Base-by-base conservation (phyloP, 2,113 vertebrate genomes). In the Telmatochromis sp. region DNA sequence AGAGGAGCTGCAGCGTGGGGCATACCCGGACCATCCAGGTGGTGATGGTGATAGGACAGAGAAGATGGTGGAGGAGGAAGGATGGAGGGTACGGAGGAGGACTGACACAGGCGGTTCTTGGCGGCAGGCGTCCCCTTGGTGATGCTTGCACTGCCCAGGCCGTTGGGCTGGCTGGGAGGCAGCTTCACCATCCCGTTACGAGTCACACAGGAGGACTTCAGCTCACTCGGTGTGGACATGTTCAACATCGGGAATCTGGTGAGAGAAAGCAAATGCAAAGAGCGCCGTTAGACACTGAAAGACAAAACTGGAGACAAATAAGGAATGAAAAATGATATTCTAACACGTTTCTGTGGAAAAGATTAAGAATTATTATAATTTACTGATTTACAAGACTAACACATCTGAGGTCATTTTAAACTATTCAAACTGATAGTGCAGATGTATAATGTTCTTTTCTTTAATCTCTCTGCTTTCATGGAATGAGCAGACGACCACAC, bases 51-150 rank as follows among this genome's bases (percentile, higher is more conserved):
- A 92, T 97, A 98, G 31, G 97, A 95, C 28, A 97, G 96, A 92
- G 96, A 97, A 3, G 96, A 94, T 0, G 97, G 96, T 13, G 96
- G 91, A 2, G 97, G 97, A 40, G 97, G 96, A 89, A 98, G 94
- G 91, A 98, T 97, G 88, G 97, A 96, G 92, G 98, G 98, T 81
- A 99, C 97, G 0, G 99, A 98, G 13, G 98, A 98, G 26, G 98
- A 98, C 95, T 98, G 98, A 96, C 98, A 99, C 92, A 99, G 95
- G 85, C 98, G 98, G 96, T 99, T 99, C 95, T 98, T 99, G 95
- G 98, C 97, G 13, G 98, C 99, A 0, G 99, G 98, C 0, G 99
- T 99, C 95, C 99, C 99, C 95, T 99, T 99, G 96, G 99, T 99
- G 96, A 99, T 99, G 93, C 99, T 99, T 86, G 99, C 98, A 0